phyloP scores from a whole-genome alignment of 2,797 vertebrate species.

The Oryzias dopingdopingensis region DNA sequence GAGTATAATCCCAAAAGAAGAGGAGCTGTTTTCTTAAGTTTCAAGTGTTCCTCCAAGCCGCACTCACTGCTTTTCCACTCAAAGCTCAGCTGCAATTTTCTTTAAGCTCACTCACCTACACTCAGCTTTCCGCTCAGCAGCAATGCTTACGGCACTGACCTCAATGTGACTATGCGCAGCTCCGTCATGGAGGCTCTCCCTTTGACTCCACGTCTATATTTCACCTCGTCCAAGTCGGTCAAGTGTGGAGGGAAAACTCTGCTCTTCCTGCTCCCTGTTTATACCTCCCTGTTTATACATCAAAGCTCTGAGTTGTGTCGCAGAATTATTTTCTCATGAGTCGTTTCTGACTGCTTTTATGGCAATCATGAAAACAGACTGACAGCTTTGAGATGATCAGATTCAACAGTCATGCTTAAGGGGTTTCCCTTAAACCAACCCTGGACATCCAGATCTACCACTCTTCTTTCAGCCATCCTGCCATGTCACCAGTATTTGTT shows the following conservation, averaged over 20 bases:
- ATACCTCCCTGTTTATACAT: constrained; percentile 17
- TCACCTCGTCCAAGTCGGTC: constrained; percentile 9
- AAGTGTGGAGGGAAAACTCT: constrained; percentile 26
- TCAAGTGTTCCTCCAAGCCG: constrained; percentile 12
- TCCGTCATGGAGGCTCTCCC: constrained; percentile 23
- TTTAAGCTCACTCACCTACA: constrained; percentile 17
- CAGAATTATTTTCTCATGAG: constrained; percentile 5
- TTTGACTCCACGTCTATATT: constrained; percentile 20
- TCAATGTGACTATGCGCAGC: constrained; percentile 28
- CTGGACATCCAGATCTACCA: too few species aligned
- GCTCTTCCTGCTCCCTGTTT: constrained; percentile 33
- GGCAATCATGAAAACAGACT: too few species aligned
- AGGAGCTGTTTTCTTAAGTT: constrained; percentile 9
- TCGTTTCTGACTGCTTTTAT: too few species aligned
- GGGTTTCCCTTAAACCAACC: too few species aligned
- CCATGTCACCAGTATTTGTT: too few species aligned
- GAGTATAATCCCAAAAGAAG: constrained; percentile 4
- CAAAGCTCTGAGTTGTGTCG: neutral
- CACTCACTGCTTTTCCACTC: constrained; percentile 7
- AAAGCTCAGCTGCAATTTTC: constrained; percentile 15
- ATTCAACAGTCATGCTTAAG: too few species aligned
- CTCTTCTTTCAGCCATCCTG: too few species aligned
- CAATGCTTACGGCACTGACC: constrained; percentile 25
- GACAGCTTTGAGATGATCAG: too few species aligned
- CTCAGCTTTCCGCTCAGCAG: constrained; percentile 28